A percentile compares a stretch with the other conserved stretches of the same genome.
Evolutionary conservation across 35 echinoderm and acorn worm species (phyloP).

Genomic region (Lytechinus pictus): DNA sequence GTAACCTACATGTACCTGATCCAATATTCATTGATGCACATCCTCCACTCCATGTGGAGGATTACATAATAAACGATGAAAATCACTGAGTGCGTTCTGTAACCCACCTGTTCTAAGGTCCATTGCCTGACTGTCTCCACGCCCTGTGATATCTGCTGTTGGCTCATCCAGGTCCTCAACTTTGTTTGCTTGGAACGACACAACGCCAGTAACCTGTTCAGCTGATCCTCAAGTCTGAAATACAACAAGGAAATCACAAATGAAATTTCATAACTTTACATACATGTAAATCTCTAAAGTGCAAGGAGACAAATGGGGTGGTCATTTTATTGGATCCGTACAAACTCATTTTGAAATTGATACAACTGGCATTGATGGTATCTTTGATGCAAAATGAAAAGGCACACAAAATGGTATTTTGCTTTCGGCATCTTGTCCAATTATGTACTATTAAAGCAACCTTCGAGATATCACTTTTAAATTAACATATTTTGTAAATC

Average conservation of each 20-base stretch:
- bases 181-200: slow-evolving; percentile 82
- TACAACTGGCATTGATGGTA: not conserved
- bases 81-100: no score
- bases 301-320: not conserved
- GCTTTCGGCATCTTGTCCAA: no score
- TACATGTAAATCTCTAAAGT: not conserved
- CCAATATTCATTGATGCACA: no score
- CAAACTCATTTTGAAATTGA: not conserved
- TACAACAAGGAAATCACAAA: not conserved
- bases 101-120: slow-evolving; percentile 71
- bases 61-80: no score
- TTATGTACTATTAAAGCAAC: no score
- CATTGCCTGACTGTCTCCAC: slow-evolving; percentile 69
- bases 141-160: slow-evolving; percentile 57
- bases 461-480: no score
- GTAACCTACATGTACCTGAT: no score
- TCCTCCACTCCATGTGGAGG: no score
- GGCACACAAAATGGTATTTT: no score
- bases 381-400: not conserved
- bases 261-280: not conserved
- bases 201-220: slow-evolving; percentile 75
- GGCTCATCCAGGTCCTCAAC: slow-evolving; percentile 67
- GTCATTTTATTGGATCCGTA: not conserved
- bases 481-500: no score
- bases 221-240: slow-evolving; percentile 82